A percentile compares a stretch with the other conserved stretches of the same genome.
Conservation (phyloP, 2,888 invertebrate species). For the Drosophila atroscutellata region DNA sequence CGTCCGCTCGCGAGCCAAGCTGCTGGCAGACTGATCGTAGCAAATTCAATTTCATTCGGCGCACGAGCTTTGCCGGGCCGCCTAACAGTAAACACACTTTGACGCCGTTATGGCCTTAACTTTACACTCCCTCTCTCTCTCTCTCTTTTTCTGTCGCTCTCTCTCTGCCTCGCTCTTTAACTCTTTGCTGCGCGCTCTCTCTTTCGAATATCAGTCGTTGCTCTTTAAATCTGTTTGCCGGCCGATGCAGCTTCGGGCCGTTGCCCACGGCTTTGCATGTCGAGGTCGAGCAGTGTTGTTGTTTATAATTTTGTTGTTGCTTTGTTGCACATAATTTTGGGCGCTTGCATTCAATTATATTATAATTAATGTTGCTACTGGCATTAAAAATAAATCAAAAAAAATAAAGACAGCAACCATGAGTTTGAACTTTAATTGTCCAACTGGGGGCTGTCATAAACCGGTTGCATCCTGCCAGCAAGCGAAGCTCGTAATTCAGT, state of each 20-base stretch:
- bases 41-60: conserved; percentile 70
- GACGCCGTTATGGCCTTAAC: conserved; percentile 61
- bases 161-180: conserved; percentile 3
- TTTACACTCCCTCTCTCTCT: conserved; percentile 18
- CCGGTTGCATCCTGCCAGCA: conserved; percentile 55
- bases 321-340: conserved; percentile 40
- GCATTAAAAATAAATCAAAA: conserved; percentile 45
- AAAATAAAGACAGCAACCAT: conserved; percentile 43
- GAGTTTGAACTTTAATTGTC: conserved; percentile 75
- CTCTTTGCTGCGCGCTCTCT: conserved; percentile 7
- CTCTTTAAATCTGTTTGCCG: conserved; percentile 35
- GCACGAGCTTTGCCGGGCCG: conserved; percentile 58
- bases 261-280: conserved; percentile 75
- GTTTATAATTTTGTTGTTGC: conserved; percentile 25
- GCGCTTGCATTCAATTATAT: conserved; percentile 72
- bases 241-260: conserved; percentile 52
- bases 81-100: conserved; percentile 70
- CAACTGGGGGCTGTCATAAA: conserved; percentile 33
- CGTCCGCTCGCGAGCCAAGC: conserved; percentile 82
- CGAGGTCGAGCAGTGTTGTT: conserved; percentile 72
- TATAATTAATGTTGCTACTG: conserved; percentile 68
- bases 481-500: conserved; percentile 29
- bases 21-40: conserved; percentile 82
- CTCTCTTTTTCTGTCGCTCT: conserved; percentile 4
- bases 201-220: conserved; percentile 21